These are phyloP conservation scores for Sebastes oblongus DNA, from an alignment of 2,797 vertebrate species.

Conservation along the genomic window DNA sequence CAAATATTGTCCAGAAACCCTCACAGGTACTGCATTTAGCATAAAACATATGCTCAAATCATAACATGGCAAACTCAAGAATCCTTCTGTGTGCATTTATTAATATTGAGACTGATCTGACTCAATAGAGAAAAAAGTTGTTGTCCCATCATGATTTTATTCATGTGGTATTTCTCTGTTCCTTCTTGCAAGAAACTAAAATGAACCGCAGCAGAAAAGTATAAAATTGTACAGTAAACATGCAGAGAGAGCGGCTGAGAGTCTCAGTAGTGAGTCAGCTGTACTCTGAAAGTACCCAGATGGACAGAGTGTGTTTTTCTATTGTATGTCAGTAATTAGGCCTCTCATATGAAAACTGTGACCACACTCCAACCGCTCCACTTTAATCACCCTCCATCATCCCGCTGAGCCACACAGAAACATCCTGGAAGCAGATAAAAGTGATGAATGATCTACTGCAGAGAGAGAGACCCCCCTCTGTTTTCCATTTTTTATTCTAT, in stretches of 20 bases:
- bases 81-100: too few relatives aligned
- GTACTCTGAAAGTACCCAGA: slow-evolving; percentile 10
- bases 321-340: slow-evolving; percentile 43
- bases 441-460: slow-evolving; percentile 1
- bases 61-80: too few relatives aligned
- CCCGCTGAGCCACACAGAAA: slow-evolving; percentile 43
- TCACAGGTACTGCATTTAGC: too few relatives aligned
- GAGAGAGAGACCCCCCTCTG: slow-evolving; percentile 4
- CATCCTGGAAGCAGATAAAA: slow-evolving; percentile 42
- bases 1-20: too few relatives aligned
- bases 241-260: not conserved
- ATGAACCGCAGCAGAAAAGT: not conserved
- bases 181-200: not conserved
- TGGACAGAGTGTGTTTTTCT: slow-evolving; percentile 16
- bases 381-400: slow-evolving; percentile 51
- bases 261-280: not conserved
- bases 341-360: slow-evolving; percentile 28
- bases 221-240: not conserved
- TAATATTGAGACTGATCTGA: too few relatives aligned
- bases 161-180: not conserved
- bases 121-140: too few relatives aligned
- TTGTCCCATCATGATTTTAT: not conserved
- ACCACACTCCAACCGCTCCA: slow-evolving; percentile 18
- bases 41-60: too few relatives aligned
- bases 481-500: slow-evolving; percentile 8